Percentiles rank a stretch among this genome's conserved stretches.
Evolutionary conservation across 2,113 vertebrate genomes (phyloP).

Genomic region (Hemiscyllium ocellatum): DNA sequence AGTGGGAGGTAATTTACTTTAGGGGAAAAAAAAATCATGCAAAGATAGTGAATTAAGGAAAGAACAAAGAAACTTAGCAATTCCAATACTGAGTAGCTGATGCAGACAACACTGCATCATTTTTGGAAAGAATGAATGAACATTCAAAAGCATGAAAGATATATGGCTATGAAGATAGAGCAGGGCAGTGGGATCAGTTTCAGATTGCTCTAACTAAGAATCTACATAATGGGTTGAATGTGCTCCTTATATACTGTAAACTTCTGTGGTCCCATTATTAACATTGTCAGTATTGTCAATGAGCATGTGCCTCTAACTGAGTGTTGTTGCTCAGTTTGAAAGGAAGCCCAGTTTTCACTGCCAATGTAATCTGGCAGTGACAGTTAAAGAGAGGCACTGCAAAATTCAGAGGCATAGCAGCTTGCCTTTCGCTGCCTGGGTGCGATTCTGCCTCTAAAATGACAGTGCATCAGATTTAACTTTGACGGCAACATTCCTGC

Average conservation of each 20-base stretch:
- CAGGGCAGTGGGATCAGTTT: slow-evolving; percentile 20
- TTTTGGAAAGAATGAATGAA: slow-evolving; percentile 6
- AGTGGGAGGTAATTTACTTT: background rate
- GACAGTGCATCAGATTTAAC: background rate
- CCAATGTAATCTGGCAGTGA: background rate
- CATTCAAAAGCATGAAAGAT: background rate
- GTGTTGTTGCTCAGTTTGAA: slow-evolving; percentile 11
- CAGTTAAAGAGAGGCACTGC: background rate
- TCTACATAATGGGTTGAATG: slow-evolving; percentile 3
- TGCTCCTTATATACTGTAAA: slow-evolving; percentile 3
- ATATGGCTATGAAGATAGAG: background rate
- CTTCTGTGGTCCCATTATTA: slow-evolving; percentile 6
- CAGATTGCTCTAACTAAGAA: background rate
- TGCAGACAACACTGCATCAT: background rate
- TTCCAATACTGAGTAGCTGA: background rate
- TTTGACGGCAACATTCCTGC: background rate
- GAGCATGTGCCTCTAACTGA: background rate
- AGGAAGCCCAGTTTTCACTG: background rate
- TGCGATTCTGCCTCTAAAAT: background rate
- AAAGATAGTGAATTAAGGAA: background rate
- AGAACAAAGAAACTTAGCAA: background rate
- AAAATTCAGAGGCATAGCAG: background rate
- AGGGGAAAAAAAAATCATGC: background rate
- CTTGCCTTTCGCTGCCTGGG: background rate
- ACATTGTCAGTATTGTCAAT: background rate